These are phyloP conservation scores for Anas georgica DNA, from an alignment of 2,797 vertebrate genomes.

Conservation along the genomic window DNA sequence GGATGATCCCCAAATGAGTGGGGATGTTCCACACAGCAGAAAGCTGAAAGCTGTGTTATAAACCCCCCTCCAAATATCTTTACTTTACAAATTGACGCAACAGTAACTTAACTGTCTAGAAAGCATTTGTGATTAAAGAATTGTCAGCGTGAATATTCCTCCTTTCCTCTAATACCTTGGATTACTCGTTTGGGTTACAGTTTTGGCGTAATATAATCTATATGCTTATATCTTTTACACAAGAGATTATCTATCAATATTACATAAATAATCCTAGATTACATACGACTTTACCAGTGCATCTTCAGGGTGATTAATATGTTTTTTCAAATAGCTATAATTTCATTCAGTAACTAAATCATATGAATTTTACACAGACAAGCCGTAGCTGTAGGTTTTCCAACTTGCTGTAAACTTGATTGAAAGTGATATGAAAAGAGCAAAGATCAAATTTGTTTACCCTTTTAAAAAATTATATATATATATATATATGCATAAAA, in stretches of 20 bases:
- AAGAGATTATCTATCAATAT: constrained; percentile 11
- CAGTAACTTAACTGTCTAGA: not conserved
- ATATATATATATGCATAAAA: no score
- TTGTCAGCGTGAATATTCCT: not conserved
- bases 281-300: not conserved
- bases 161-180: not conserved
- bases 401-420: not conserved
- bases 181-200: not conserved
- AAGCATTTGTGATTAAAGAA: not conserved
- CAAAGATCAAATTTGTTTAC: not conserved
- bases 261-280: constrained; percentile 8
- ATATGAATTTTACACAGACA: not conserved
- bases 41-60: not conserved
- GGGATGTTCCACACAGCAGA: not conserved
- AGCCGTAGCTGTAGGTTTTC: not conserved
- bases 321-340: not conserved
- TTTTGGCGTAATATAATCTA: not conserved
- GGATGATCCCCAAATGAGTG: not conserved
- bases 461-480: no score
- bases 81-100: not conserved
- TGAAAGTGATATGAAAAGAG: not conserved
- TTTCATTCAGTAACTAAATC: not conserved
- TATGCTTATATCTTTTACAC: not conserved
- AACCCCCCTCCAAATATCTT: not conserved
- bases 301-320: not conserved